Percentiles rank a stretch among this genome's conserved stretches.
Evolutionary conservation across 2,797 vertebrate genomes (phyloP).

Genomic region (Scomberomorus guttatus): DNA sequence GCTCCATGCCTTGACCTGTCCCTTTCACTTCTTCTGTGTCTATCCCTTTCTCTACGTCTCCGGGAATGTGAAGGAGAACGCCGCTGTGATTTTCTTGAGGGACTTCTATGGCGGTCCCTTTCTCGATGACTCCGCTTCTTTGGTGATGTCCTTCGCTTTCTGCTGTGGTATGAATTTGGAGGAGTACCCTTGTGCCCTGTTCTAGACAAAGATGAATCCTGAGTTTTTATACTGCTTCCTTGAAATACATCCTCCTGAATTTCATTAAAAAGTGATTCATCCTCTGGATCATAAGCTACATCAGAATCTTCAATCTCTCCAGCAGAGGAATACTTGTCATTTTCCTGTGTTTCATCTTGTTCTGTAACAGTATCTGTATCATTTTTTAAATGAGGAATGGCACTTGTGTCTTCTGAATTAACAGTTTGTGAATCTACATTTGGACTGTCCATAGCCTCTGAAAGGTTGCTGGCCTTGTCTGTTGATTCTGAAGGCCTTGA

Average conservation of each 20-base stretch:
- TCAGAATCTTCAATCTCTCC: slow-evolving; percentile 86
- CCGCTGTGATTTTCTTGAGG: slow-evolving; percentile 69
- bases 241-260: slow-evolving; percentile 89
- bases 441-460: slow-evolving; percentile 76
- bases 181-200: slow-evolving; percentile 46
- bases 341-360: slow-evolving; percentile 63
- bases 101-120: slow-evolving; percentile 74
- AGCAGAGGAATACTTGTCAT: slow-evolving; percentile 77
- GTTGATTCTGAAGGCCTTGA: slow-evolving; percentile 63
- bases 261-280: slow-evolving; percentile 94
- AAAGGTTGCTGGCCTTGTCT: slow-evolving; percentile 76
- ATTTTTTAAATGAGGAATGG: slow-evolving; percentile 36
- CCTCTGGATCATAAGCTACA: slow-evolving; percentile 94
- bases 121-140: slow-evolving; percentile 77
- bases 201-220: slow-evolving; percentile 62
- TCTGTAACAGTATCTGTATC: slow-evolving; percentile 43
- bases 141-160: slow-evolving; percentile 76
- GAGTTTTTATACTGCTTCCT: slow-evolving; percentile 67
- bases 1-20: slow-evolving; percentile 77
- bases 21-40: slow-evolving; percentile 75
- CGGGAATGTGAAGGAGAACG: slow-evolving; percentile 77
- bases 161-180: slow-evolving; percentile 63
- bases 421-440: slow-evolving; percentile 63
- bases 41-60: slow-evolving; percentile 72
- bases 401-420: slow-evolving; percentile 48